phyloP scores from a whole-genome alignment of 1,140 invertebrate genomes.

The Latrodectus geometricus region DNA sequence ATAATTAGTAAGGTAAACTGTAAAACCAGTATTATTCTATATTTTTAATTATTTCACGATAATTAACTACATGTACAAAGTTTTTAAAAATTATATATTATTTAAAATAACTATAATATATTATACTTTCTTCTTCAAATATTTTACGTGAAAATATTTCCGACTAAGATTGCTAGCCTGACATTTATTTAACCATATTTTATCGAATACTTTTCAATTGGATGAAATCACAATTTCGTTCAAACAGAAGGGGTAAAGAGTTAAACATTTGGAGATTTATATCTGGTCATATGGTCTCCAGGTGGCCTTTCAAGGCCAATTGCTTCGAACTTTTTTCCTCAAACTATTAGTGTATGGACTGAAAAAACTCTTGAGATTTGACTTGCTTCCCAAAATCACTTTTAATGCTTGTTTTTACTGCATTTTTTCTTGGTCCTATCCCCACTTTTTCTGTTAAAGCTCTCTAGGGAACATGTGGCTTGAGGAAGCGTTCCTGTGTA shows the following conservation, averaged over 20 bases:
- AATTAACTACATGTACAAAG: too few relatives aligned
- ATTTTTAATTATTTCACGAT: too few relatives aligned
- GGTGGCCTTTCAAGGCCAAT: background rate
- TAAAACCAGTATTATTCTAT: too few relatives aligned
- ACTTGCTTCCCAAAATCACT: background rate
- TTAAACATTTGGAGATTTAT: background rate
- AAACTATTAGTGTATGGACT: background rate
- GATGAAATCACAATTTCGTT: background rate
- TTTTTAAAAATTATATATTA: too few relatives aligned
- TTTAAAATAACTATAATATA: too few relatives aligned
- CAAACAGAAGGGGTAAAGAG: background rate
- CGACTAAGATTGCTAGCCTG: too few relatives aligned
- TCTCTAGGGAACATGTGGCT: background rate
- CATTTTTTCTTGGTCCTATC: background rate
- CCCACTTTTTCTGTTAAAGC: background rate
- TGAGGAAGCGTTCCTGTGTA: background rate
- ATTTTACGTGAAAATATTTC: too few relatives aligned
- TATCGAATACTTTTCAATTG: too few relatives aligned
- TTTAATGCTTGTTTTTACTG: constrained; percentile 2
- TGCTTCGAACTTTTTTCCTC: background rate
- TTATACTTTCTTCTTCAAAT: too few relatives aligned
- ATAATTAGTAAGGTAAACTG: too few relatives aligned
- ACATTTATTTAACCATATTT: too few relatives aligned
- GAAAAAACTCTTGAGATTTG: background rate
- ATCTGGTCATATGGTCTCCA: background rate